Evolutionary conservation across 2,888 invertebrate genomes (phyloP).

Genomic region (Lepetodrilus schrolli): DNA sequence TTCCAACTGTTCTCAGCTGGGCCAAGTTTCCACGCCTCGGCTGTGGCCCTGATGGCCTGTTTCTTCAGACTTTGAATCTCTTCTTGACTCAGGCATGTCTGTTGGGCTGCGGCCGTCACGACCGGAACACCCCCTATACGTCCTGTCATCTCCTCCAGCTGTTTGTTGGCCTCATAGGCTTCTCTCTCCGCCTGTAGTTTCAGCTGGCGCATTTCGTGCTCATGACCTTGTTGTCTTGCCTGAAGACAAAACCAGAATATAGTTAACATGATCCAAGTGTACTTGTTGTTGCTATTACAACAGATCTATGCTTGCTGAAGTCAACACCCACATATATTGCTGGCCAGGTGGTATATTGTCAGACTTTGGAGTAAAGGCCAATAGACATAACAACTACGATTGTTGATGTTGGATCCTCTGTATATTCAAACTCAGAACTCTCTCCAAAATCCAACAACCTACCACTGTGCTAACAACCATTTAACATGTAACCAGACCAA

Average conservation of each 20-base stretch:
- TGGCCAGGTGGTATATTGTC: no score
- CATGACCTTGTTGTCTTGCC: conserved; percentile 68
- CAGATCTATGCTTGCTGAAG: no score
- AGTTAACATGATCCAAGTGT: no score
- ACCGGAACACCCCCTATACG: neutral
- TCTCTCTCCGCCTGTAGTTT: conserved; percentile 65
- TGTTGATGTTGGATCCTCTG: no score
- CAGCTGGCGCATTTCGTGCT: conserved; percentile 61
- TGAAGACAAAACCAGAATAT: conserved; percentile 39
- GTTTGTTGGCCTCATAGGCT: conserved; percentile 57
- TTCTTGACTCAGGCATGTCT: neutral
- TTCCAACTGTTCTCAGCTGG: neutral
- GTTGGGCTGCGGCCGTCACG: neutral
- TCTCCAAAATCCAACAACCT: no score
- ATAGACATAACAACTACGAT: no score
- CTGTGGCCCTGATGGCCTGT: conserved; percentile 63
- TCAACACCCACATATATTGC: no score
- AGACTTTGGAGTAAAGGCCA: no score
- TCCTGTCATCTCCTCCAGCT: conserved; percentile 52
- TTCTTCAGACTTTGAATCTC: conserved; percentile 35
- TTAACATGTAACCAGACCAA: no score
- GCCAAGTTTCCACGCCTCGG: conserved; percentile 49
- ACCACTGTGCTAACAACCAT: no score
- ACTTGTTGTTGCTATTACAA: no score
- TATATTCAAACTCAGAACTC: no score